Conservation (phyloP, 2,888 invertebrate species). For the Pycnomerus fuliginosus region DNA sequence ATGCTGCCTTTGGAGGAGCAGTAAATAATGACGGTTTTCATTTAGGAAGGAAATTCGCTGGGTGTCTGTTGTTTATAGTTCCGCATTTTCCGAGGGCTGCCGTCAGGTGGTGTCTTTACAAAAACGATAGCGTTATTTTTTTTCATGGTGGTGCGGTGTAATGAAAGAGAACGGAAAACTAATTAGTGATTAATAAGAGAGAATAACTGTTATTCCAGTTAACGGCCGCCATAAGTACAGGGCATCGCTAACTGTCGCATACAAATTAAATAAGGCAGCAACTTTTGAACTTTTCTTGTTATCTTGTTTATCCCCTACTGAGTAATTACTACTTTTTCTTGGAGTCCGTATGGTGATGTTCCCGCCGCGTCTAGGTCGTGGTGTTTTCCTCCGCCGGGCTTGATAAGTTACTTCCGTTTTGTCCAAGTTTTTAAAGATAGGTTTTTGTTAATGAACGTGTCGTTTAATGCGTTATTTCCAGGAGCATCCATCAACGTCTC, state of each 20-base stretch:
- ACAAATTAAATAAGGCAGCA: slow-evolving; percentile 12
- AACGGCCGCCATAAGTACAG: too few relatives aligned
- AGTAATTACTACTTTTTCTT: slow-evolving; percentile 11
- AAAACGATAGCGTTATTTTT: too few relatives aligned
- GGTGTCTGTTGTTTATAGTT: slow-evolving; percentile 25
- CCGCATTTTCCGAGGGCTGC: slow-evolving; percentile 21
- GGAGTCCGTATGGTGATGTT: neutral
- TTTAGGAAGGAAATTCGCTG: slow-evolving; percentile 14
- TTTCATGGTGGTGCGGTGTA: too few relatives aligned
- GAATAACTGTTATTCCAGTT: too few relatives aligned
- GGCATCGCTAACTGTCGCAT: too few relatives aligned
- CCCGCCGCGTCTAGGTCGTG: slow-evolving; percentile 1
- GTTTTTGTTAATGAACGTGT: slow-evolving; percentile 17
- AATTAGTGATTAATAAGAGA: too few relatives aligned
- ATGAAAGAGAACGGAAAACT: too few relatives aligned
- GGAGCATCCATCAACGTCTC: slow-evolving; percentile 17
- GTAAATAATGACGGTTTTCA: too few relatives aligned
- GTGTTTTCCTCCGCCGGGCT: neutral
- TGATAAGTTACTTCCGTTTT: slow-evolving; percentile 10
- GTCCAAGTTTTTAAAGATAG: slow-evolving; percentile 9
- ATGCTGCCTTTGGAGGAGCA: too few relatives aligned
- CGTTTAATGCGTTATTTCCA: slow-evolving; percentile 18
- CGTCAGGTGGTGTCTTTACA: slow-evolving; percentile 20
- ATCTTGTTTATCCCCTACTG: slow-evolving; percentile 11
- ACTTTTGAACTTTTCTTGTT: slow-evolving; percentile 11